Base-by-base conservation (phyloP, 2,888 invertebrate genomes). In the Mythimna vitellina region DNA sequence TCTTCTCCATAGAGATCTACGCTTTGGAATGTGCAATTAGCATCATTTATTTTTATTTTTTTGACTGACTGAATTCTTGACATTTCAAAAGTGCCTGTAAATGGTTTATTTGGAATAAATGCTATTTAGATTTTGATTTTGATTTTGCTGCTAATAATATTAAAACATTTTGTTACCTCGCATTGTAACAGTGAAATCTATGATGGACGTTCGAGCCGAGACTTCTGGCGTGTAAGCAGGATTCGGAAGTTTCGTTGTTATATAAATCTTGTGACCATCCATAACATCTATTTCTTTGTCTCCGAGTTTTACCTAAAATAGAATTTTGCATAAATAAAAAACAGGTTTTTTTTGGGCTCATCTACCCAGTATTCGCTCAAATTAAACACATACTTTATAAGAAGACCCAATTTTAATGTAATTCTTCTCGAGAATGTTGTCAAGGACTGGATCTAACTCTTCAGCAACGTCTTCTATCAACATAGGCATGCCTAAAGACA, bases 151-250 rank as follows among this genome's bases (percentile, higher is more conserved):
- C 22, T 25, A 32, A 51, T 42, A 42, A 57, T 25, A 60, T 10
- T 9, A 66, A 76, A 66, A 20, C 7, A 5, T 32, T 22, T 17
- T n/a, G 4, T 35, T 91, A 96, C 98, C 99, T 96, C 98, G 98
- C 97, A 98, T 98, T 0, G 99, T 99, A 1, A 99, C 99, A 57
- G 99, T 98, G 88, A 99, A 99, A 92, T 99, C 99, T 81, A 99
- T 99, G 61, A 99, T 97, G 7, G 98, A 98, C 12, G 98, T 98
- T 73, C 98, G 96, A 22, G 99, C 99, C 78, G 97, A 98, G 78
- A 98, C 96, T 95, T 99, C 99, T 3, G 99, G 99, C 0, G 98
- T 98, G 89, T 98, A 99, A 0, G 97, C 97, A 3, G 99, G 99
- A 94, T 99, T 99, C 0, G 98, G 98, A 51, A 99, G 93, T 92